phyloP scores from a whole-genome alignment of 2,113 vertebrate species.

The Pitta sordida region DNA sequence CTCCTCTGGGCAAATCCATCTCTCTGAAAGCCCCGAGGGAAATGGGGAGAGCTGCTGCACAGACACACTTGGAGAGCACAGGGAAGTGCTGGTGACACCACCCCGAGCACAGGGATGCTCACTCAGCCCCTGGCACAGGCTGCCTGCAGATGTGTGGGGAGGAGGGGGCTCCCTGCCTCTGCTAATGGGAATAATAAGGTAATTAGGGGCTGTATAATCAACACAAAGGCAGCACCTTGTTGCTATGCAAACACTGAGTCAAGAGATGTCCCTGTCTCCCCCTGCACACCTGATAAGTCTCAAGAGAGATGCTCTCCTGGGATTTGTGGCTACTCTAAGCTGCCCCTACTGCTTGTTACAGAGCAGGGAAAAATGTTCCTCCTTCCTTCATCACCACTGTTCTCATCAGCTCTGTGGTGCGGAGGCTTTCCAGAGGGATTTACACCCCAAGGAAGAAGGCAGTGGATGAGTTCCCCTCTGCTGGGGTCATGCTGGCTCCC shows the following conservation, averaged over 20 bases:
- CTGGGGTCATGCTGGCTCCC: not conserved
- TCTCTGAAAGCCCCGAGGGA: not conserved
- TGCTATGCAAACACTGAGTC: slow-evolving; percentile 4
- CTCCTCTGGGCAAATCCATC: not conserved
- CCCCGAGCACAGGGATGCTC: not conserved
- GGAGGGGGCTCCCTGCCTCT: not conserved
- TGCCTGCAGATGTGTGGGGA: fast-evolving
- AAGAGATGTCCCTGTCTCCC: not conserved
- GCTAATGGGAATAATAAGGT: slow-evolving; percentile 7
- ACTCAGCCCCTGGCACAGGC: not conserved
- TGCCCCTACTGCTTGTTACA: not conserved
- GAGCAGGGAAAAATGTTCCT: not conserved
- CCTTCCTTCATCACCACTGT: not conserved
- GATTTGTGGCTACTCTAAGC: not conserved
- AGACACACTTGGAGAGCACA: fast-evolving
- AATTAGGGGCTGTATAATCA: slow-evolving; percentile 29
- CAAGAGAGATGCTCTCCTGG: not conserved
- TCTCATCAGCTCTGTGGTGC: not conserved
- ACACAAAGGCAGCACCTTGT: not conserved
- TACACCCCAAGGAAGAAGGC: not conserved
- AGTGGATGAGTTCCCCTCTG: not conserved
- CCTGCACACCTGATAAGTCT: not conserved
- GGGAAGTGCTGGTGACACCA: not conserved
- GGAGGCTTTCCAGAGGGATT: not conserved
- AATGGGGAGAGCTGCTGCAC: not conserved